Evolutionary conservation across 2,888 invertebrate species (phyloP).

Genomic region (Drosophila meridiana): DNA sequence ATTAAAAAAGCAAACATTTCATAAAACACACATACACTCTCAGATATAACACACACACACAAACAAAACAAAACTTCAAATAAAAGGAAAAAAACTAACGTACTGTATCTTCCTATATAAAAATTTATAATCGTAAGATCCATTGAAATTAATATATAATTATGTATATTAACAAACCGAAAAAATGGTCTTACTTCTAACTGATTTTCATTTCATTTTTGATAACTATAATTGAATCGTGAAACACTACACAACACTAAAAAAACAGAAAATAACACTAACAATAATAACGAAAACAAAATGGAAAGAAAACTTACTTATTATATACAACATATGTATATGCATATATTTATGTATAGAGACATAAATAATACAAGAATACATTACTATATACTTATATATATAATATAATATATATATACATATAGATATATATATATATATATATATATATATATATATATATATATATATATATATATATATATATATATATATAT

Average conservation of each 20-base stretch:
- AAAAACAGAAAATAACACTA: conserved; percentile 49
- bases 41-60: conserved; percentile 28
- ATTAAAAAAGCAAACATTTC: conserved; percentile 50
- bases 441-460: conserved; percentile 71
- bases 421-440: too few species aligned
- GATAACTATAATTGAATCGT: conserved; percentile 39
- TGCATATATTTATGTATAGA: conserved; percentile 75
- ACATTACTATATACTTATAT: conserved; percentile 67
- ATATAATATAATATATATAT: too few species aligned
- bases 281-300: conserved; percentile 55
- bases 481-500: conserved; percentile 70
- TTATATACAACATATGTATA: conserved; percentile 62
- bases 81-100: conserved; percentile 28
- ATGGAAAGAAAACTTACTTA: conserved; percentile 46
- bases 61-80: conserved; percentile 23
- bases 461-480: conserved; percentile 56
- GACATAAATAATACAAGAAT: conserved; percentile 62
- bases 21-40: conserved; percentile 31
- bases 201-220: conserved; percentile 57
- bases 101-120: conserved; percentile 71
- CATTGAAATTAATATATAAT: conserved; percentile 17
- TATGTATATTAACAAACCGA: conserved; percentile 22
- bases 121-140: conserved; percentile 57
- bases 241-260: conserved; percentile 40
- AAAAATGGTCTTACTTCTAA: conserved; percentile 42